phyloP scores from a whole-genome alignment of 2,113 vertebrate species.

The Passer domesticus region DNA sequence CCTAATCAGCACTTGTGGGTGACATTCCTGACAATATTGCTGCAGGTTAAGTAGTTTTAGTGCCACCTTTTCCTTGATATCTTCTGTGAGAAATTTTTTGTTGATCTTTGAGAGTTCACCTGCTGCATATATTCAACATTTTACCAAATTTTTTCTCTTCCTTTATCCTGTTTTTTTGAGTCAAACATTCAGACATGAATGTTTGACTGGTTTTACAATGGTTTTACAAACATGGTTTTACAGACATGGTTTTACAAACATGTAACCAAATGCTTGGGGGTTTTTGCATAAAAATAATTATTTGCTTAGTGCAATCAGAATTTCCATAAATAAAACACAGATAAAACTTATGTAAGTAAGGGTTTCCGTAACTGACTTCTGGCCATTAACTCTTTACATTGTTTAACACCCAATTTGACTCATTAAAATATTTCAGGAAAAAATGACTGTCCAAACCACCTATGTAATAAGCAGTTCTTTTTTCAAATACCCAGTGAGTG shows the following conservation, averaged over 20 bases:
- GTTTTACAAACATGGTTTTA: too few relatives aligned
- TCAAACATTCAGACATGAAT: not conserved
- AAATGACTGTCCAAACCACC: not conserved
- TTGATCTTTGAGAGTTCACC: not conserved
- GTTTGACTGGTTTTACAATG: too few relatives aligned
- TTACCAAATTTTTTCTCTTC: not conserved
- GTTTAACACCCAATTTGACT: not conserved
- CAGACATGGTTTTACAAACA: too few relatives aligned
- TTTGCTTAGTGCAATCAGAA: not conserved
- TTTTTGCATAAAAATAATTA: not conserved
- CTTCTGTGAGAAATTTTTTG: not conserved
- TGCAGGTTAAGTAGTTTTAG: conserved; percentile 45
- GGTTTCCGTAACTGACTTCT: not conserved
- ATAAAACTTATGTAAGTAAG: fast-evolving
- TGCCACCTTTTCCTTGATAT: not conserved
- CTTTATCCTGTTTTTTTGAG: not conserved
- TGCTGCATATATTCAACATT: not conserved
- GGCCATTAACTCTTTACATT: not conserved
- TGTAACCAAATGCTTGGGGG: fast-evolving
- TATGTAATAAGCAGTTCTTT: not conserved
- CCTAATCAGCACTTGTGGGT: conserved; percentile 15
- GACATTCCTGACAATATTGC: conserved; percentile 20
- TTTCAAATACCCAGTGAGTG: not conserved
- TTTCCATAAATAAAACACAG: not conserved
- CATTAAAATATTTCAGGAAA: not conserved